Conservation (phyloP, 2,888 invertebrate genomes). For the Caenorhabditis sp. region DNA sequence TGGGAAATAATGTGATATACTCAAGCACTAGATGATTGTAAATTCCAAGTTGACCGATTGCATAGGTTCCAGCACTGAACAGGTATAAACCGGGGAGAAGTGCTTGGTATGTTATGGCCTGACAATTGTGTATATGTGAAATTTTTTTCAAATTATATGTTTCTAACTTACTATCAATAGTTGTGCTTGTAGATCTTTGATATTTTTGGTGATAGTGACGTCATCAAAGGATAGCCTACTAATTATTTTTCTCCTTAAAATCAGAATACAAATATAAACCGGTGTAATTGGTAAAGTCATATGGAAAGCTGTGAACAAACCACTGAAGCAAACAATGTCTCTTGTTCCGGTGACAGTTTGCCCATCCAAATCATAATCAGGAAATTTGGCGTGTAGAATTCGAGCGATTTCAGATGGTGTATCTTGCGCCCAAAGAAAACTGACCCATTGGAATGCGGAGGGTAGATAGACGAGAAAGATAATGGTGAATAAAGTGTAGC, state of each 20-base stretch:
- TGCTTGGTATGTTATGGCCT: too few species aligned
- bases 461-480: background rate
- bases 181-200: conserved; percentile 38
- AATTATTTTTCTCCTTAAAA: conserved; percentile 32
- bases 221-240: conserved; percentile 18
- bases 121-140: too few species aligned
- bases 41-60: conserved; percentile 25
- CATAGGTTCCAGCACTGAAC: conserved; percentile 4
- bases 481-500: background rate
- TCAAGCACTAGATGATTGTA: conserved; percentile 20
- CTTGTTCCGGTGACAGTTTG: conserved; percentile 13
- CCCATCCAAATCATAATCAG: conserved; percentile 8
- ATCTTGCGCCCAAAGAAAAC: conserved; percentile 5
- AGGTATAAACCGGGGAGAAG: too few species aligned
- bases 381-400: conserved; percentile 3
- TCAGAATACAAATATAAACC: conserved; percentile 26
- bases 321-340: conserved; percentile 5
- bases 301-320: conserved; percentile 20
- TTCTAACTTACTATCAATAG: conserved; percentile 27
- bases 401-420: background rate
- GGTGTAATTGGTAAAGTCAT: conserved; percentile 29
- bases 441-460: background rate
- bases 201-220: conserved; percentile 34
- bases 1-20: too few species aligned
- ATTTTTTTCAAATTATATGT: too few species aligned